Evolutionary conservation across 1,140 invertebrate species (phyloP).

Genomic region (Drosophila takahashii): DNA sequence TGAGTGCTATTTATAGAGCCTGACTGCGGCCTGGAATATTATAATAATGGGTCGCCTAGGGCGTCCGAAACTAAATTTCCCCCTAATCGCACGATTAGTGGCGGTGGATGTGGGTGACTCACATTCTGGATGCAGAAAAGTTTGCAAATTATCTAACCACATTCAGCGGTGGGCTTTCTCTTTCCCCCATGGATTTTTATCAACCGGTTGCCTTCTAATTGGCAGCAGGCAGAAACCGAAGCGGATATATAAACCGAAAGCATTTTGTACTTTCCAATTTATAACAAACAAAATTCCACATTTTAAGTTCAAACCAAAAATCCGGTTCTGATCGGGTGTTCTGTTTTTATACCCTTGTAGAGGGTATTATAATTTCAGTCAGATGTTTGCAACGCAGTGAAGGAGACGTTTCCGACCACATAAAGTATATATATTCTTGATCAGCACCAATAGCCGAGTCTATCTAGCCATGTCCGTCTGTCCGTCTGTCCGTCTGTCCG

Average conservation of each 20-base stretch:
- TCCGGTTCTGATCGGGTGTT: constrained; percentile 56
- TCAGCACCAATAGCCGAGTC: too few species aligned
- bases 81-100: constrained; percentile 8
- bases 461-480: too few species aligned
- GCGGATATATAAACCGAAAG: constrained; percentile 67
- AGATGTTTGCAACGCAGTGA: too few species aligned
- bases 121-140: constrained; percentile 38
- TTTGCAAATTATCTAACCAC: constrained; percentile 42
- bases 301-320: constrained; percentile 53
- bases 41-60: constrained; percentile 16
- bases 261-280: constrained; percentile 74
- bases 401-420: too few species aligned
- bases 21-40: constrained; percentile 36
- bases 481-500: too few species aligned
- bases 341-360: too few species aligned
- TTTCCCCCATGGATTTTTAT: constrained; percentile 20
- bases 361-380: too few species aligned
- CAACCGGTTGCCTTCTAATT: constrained; percentile 67
- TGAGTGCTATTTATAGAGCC: constrained; percentile 36
- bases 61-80: constrained; percentile 25
- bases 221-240: constrained; percentile 35
- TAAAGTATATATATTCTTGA: too few species aligned
- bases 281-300: constrained; percentile 60
- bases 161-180: constrained; percentile 54
- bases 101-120: constrained; percentile 8